Conservation (phyloP, 1,140 invertebrate genomes). For the Daktulosphaira vitifoliae region DNA sequence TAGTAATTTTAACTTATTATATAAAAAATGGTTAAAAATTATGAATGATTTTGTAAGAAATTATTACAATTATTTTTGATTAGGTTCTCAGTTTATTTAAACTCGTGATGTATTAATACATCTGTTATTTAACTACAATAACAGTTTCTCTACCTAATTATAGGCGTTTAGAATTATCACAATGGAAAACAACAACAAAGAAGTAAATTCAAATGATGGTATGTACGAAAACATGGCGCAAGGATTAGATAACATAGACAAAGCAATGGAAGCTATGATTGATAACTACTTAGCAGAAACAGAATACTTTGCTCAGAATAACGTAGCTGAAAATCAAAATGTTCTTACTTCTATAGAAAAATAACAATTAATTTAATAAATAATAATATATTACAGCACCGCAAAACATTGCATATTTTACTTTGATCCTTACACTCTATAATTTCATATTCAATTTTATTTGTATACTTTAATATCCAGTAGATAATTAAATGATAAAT, state of each 20-base stretch:
- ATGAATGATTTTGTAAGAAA: no score
- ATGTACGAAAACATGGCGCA: background rate
- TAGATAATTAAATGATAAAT: no score
- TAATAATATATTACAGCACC: background rate
- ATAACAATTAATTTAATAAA: background rate
- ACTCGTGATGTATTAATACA: no score
- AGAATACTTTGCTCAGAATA: background rate
- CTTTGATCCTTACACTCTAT: no score
- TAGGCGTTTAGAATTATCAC: background rate
- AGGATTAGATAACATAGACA: conserved; percentile 7
- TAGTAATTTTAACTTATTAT: no score
- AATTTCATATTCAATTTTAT: no score
- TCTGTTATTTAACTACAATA: no score
- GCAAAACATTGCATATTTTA: background rate
- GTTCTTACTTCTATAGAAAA: background rate
- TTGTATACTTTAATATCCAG: no score
- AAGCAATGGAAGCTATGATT: conserved; percentile 18
- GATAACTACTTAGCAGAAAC: conserved; percentile 7
- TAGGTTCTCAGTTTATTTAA: no score
- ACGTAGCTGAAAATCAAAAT: background rate
- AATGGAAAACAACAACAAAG: background rate
- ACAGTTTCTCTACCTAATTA: background rate
- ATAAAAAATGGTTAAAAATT: no score
- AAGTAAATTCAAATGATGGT: background rate
- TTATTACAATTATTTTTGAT: no score